These are phyloP conservation scores for Gortyna flavago DNA, from an alignment of 2,888 invertebrate genomes.

Conservation along the genomic window DNA sequence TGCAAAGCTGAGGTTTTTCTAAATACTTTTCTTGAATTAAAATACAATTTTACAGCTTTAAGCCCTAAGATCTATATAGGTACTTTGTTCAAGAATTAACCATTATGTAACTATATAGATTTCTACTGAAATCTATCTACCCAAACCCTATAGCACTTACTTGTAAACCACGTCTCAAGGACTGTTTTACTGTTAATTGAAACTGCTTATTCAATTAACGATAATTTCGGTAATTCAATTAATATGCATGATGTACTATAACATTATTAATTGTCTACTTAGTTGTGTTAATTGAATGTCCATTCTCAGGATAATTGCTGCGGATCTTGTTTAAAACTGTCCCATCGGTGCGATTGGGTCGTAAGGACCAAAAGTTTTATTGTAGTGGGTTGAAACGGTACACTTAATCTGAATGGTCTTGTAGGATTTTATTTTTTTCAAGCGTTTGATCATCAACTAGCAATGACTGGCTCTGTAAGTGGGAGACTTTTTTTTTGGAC, in stretches of 20 bases:
- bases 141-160: not conserved
- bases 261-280: constrained; percentile 21
- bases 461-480: not conserved
- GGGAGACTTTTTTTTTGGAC: not conserved
- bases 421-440: not conserved
- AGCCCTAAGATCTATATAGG: not conserved
- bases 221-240: constrained; percentile 42
- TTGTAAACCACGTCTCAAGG: not conserved
- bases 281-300: constrained; percentile 40
- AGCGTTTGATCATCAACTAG: too few species aligned
- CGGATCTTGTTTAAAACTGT: constrained; percentile 16
- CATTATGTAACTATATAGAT: not conserved
- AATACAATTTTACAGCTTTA: not conserved
- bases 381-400: constrained; percentile 11
- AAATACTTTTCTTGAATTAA: not conserved
- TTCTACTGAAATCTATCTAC: not conserved
- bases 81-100: not conserved
- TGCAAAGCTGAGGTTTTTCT: not conserved
- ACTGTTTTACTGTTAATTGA: constrained; percentile 29
- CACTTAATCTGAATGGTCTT: not conserved
- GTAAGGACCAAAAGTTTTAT: constrained; percentile 10
- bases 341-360: constrained; percentile 13
- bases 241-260: constrained; percentile 37
- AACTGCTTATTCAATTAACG: constrained; percentile 36
- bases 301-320: constrained; percentile 36